These are phyloP conservation scores for Parnassius orleans DNA, from an alignment of 2,888 invertebrate species.

Conservation along the genomic window DNA sequence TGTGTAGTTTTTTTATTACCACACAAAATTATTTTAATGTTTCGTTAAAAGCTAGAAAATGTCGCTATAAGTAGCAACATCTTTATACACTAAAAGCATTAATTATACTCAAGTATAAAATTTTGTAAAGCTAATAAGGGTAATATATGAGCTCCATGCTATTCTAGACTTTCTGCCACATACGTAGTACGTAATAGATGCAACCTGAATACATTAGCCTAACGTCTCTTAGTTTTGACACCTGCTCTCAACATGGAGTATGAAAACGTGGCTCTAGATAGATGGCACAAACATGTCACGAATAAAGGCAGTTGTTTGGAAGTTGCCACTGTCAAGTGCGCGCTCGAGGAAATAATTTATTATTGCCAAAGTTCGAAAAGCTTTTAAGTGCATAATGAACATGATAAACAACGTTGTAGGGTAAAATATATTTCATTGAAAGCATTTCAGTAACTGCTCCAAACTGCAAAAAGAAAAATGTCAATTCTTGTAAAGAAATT, in stretches of 20 bases:
- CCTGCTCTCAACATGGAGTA: slow-evolving; percentile 62
- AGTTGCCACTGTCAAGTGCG: slow-evolving; percentile 49
- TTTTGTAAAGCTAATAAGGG: slow-evolving; percentile 59
- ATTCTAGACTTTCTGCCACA: slow-evolving; percentile 22
- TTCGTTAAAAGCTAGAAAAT: too few relatives aligned
- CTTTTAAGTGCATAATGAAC: slow-evolving; percentile 30
- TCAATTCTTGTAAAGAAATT: not conserved
- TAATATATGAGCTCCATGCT: slow-evolving; percentile 44
- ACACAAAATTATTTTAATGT: too few relatives aligned
- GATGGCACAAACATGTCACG: slow-evolving; percentile 72
- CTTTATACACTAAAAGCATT: slow-evolving; percentile 1
- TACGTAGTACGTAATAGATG: slow-evolving; percentile 52
- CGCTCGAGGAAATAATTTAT: slow-evolving; percentile 36
- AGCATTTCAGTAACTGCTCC: not conserved
- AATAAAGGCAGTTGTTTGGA: slow-evolving; percentile 60
- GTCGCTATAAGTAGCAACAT: not conserved
- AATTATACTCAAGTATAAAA: slow-evolving; percentile 49
- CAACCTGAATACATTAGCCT: slow-evolving; percentile 80
- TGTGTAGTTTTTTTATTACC: too few relatives aligned
- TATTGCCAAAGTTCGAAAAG: slow-evolving; percentile 20
- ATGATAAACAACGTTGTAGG: slow-evolving; percentile 23
- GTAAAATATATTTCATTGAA: slow-evolving; percentile 19
- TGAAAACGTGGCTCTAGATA: slow-evolving; percentile 60
- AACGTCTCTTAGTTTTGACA: slow-evolving; percentile 78
- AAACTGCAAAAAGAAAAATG: not conserved